Base-by-base conservation (phyloP, 2,888 invertebrate species). In the Drosophila macrothrix region DNA sequence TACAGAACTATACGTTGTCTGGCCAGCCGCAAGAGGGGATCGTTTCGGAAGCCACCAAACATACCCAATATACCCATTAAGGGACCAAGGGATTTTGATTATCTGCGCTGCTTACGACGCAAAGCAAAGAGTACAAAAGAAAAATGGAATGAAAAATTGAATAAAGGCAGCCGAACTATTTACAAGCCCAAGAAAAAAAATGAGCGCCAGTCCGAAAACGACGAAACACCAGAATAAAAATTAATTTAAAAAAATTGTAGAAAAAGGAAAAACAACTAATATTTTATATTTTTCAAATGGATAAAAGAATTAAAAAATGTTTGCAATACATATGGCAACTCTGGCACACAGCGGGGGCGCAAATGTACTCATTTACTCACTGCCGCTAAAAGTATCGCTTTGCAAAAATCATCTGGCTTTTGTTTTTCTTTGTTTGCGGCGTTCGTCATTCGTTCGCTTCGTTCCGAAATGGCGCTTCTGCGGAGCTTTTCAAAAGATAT, bases 391-490 rank as follows among this genome's bases (percentile, higher is more conserved):
- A 58, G 65, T 66, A 80, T 71, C 66, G 78, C 19, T 73, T 10
- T 31, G 58, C 49, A 25, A 37, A 68, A 62, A 71, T 56, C 81
- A 80, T 66, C 67, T 78, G 81, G 25, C 35, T 10, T 67, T 77
- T 64, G 74, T 74, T 70, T 53, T 74, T 46, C 65, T 73, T 73
- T 68, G 73, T 67, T 41, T 52, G 49, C 39, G 14, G 16, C 25
- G 22, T 37, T 33, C n/a, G 25, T 28, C 39, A 52, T 39, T 62
- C 39, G 60, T 53, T 67, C 46, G 52, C 62, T 31, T 64, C 41
- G 39, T 22, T 46, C 22, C 37, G 33, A 12, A 14, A 88, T 86
- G 88, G 75, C 88, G 67, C 66, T 88, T 37, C 58, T 86, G 7
- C 43, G 75, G 52, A 76, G 63, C 22, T 59, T 64, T 37, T 58